phyloP scores from a whole-genome alignment of 2,797 vertebrate genomes.

The Centropyge bicolor region DNA sequence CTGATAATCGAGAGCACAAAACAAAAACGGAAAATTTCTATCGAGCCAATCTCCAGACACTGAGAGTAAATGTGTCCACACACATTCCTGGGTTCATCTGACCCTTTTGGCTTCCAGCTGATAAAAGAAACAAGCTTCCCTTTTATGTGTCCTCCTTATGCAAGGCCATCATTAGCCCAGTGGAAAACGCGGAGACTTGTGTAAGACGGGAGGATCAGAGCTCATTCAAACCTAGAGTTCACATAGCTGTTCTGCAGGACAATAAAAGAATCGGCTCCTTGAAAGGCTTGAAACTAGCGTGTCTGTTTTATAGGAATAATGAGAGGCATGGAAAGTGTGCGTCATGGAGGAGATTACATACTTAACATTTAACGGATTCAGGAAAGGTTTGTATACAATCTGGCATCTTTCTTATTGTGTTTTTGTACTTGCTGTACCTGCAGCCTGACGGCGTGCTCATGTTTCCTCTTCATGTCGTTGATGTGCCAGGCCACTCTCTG shows the following conservation, averaged over 20 bases:
- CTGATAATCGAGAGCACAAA: not conserved
- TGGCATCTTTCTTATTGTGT: not conserved
- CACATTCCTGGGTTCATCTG: constrained; percentile 71
- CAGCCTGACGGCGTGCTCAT: constrained; percentile 93
- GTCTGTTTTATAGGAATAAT: constrained; percentile 25
- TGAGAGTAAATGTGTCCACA: constrained; percentile 49
- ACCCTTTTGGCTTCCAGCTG: constrained; percentile 61
- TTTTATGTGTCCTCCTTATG: constrained; percentile 77
- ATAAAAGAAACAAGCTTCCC: constrained; percentile 74
- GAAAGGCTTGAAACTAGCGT: constrained; percentile 11
- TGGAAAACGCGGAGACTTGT: constrained; percentile 66
- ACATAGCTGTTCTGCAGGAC: constrained; percentile 49
- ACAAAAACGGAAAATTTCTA: constrained; percentile 1
- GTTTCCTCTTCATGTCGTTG: constrained; percentile 99
- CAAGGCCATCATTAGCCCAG: constrained; percentile 73
- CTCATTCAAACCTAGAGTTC: constrained; percentile 49
- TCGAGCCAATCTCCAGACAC: constrained; percentile 21
- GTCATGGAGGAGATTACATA: not conserved
- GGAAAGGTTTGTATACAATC: not conserved
- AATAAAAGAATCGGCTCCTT: constrained; percentile 44
- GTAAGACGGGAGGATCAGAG: constrained; percentile 65
- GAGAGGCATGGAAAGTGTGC: constrained; percentile 4
- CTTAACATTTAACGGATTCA: not conserved
- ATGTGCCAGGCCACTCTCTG: constrained; percentile 99
- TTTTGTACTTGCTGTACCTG: constrained; percentile 85